Evolutionary conservation across 2,888 invertebrate species (phyloP).

Genomic region (Euplexia lucipara): DNA sequence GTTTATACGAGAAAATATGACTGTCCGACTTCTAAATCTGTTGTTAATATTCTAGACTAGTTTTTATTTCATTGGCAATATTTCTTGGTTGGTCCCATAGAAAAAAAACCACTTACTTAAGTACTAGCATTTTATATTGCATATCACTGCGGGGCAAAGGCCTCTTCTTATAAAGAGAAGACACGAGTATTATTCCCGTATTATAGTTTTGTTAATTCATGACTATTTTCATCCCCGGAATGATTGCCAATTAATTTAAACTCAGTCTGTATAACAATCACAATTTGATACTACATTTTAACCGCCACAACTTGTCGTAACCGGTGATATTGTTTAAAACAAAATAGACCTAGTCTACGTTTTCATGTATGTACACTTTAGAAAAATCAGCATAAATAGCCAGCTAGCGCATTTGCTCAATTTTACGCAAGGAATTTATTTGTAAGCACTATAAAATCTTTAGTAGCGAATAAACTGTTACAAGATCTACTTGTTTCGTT

Average conservation of each 20-base stretch:
- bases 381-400: slow-evolving; percentile 42
- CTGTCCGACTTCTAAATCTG: slow-evolving; percentile 31
- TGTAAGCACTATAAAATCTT: slow-evolving; percentile 41
- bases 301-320: neutral
- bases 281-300: slow-evolving; percentile 12
- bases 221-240: neutral
- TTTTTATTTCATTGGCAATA: neutral
- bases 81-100: neutral
- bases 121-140: too few relatives aligned
- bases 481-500: slow-evolving; percentile 18
- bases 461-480: slow-evolving; percentile 54
- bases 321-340: slow-evolving; percentile 8
- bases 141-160: too few relatives aligned
- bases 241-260: neutral
- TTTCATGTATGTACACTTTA: slow-evolving; percentile 33
- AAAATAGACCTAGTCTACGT: slow-evolving; percentile 16
- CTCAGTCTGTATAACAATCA: slow-evolving; percentile 1
- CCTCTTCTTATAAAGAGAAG: too few relatives aligned
- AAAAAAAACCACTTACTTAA: too few relatives aligned
- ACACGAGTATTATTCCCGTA: neutral
- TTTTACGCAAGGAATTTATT: slow-evolving; percentile 54
- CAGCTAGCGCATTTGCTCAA: slow-evolving; percentile 56
- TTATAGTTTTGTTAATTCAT: neutral
- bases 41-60: neutral
- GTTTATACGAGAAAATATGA: neutral